Percentiles rank a stretch among this genome's conserved stretches.
These are phyloP conservation scores for Caenorhabditis elegans DNA, from an alignment of 1,140 invertebrate genomes.

Conservation along the genomic window WBcel235 BX284604.4:10716501-10717000, in stretches of 20 bases:
- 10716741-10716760: slow-evolving; percentile 37
- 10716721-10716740: slow-evolving; percentile 38
- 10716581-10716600: background rate
- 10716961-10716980: slow-evolving; percentile 36
- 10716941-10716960: background rate
- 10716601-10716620: background rate
- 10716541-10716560: too few species aligned
- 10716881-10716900: too few species aligned
- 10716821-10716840: too few species aligned
- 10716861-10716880: too few species aligned
- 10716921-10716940: too few species aligned
- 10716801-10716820: too few species aligned
- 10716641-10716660: background rate
- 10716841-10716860: too few species aligned
- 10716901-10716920: too few species aligned
- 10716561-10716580: too few species aligned
- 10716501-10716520: too few species aligned
- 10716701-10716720: slow-evolving; percentile 28
- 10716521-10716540: too few species aligned
- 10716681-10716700: slow-evolving; percentile 31
- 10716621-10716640: background rate
- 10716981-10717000: slow-evolving; percentile 45
- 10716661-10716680: background rate
- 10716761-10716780: slow-evolving; percentile 34
- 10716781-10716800: too few species aligned